Conservation (phyloP, 2,797 vertebrate species). For the Pygocentrus nattereri region DNA sequence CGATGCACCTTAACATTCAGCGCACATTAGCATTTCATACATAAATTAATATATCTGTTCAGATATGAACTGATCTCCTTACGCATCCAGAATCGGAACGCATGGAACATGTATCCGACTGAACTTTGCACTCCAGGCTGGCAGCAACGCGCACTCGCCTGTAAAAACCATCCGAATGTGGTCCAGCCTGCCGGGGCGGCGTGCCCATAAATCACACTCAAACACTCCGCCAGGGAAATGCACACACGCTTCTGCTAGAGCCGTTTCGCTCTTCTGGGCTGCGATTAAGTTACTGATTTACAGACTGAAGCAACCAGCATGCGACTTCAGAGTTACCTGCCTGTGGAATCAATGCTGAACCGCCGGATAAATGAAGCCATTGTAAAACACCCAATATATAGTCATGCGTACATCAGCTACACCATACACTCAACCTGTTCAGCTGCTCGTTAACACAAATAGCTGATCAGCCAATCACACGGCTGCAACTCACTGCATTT, state of each 20-base stretch:
- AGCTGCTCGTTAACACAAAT: too few species aligned
- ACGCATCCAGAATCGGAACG: not conserved
- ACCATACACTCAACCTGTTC: too few species aligned
- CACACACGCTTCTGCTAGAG: not conserved
- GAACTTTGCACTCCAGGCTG: conserved; percentile 2
- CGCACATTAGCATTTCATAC: conserved; percentile 45
- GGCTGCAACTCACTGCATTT: too few species aligned
- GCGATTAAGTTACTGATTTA: conserved; percentile 9
- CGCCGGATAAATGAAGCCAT: not conserved
- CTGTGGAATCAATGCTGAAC: not conserved
- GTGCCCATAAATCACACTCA: conserved; percentile 14
- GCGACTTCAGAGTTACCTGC: not conserved
- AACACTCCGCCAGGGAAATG: not conserved
- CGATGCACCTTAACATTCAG: conserved; percentile 30
- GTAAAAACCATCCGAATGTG: conserved; percentile 26
- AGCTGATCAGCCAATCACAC: too few species aligned
- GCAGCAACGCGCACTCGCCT: conserved; percentile 1
- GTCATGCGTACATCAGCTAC: too few species aligned
- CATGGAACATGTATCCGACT: conserved; percentile 9
- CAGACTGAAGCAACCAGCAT: not conserved
- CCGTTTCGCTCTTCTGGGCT: not conserved
- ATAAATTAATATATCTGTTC: conserved; percentile 29
- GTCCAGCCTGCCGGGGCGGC: not conserved
- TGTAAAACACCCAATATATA: not conserved
- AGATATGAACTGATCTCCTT: conserved; percentile 4